Evolutionary conservation across 2,797 vertebrate species (phyloP).

Genomic region (Sebastes iracundus): DNA sequence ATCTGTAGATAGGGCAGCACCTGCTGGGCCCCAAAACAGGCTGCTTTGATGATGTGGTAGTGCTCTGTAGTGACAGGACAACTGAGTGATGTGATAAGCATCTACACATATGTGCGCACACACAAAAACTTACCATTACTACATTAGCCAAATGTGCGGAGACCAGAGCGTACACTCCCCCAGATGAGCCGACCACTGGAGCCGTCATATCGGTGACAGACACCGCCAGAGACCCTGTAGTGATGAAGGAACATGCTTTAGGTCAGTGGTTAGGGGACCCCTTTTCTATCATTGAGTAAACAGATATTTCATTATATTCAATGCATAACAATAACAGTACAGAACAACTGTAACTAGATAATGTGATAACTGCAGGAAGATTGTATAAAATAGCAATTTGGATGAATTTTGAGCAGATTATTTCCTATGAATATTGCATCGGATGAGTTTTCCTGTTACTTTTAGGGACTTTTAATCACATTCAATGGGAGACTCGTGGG

Average conservation of each 20-base stretch:
- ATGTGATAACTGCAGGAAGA: rapidly evolving
- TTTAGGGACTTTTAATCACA: no score
- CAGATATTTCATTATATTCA: no score
- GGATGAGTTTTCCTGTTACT: no score
- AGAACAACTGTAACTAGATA: no score
- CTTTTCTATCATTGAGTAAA: no score
- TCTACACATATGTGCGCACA: not conserved
- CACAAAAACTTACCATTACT: constrained; percentile 90
- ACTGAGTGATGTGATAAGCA: constrained; percentile 49
- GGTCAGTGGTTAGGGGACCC: no score
- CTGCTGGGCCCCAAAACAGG: constrained; percentile 35
- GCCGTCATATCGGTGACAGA: constrained; percentile 98
- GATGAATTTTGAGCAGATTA: no score
- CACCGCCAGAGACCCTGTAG: constrained; percentile 92
- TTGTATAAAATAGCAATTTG: rapidly evolving
- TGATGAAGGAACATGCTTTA: constrained; percentile 1
- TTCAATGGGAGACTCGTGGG: no score
- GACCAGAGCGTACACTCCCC: constrained; percentile 97
- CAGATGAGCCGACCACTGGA: constrained; percentile 94
- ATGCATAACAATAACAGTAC: no score
- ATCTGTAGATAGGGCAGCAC: constrained; percentile 66
- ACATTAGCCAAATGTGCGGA: constrained; percentile 97
- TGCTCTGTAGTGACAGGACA: constrained; percentile 29
- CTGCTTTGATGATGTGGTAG: constrained; percentile 40
- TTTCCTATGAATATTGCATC: no score